A percentile compares a stretch with the other conserved stretches of the same genome.
Conservation (phyloP, 2,113 vertebrate species). For the Pao palembangensis region DNA sequence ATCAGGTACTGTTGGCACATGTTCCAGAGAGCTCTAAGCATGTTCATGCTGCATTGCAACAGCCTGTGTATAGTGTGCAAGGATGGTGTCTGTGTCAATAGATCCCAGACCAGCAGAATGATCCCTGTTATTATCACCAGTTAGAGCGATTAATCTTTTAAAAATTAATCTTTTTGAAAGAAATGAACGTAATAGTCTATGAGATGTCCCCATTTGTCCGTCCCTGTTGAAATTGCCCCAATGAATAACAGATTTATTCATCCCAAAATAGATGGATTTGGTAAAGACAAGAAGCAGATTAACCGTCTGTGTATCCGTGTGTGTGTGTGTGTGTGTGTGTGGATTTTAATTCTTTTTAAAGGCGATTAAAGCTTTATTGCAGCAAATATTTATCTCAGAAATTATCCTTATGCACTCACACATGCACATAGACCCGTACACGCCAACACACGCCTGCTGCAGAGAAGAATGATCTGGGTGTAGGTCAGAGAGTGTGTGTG, state of each 20-base stretch:
- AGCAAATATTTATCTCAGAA: slow-evolving; percentile 55
- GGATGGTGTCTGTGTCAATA: too few relatives aligned
- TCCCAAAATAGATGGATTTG: slow-evolving; percentile 57
- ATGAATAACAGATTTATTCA: slow-evolving; percentile 42
- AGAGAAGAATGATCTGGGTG: slow-evolving; percentile 33
- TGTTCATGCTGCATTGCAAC: too few relatives aligned
- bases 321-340: slow-evolving; percentile 6
- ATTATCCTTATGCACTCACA: slow-evolving; percentile 47
- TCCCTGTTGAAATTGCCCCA: slow-evolving; percentile 35
- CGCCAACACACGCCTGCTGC: slow-evolving; percentile 8
- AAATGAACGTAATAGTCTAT: not conserved
- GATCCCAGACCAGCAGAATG: too few relatives aligned
- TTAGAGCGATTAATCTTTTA: too few relatives aligned
- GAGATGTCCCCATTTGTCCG: slow-evolving; percentile 4
- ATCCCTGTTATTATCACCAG: too few relatives aligned
- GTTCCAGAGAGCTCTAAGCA: too few relatives aligned
- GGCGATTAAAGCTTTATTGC: slow-evolving; percentile 64
- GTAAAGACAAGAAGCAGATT: slow-evolving; percentile 51
- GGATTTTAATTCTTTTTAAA: slow-evolving; percentile 53
- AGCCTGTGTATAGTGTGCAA: too few relatives aligned
- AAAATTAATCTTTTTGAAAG: slow-evolving; percentile 12
- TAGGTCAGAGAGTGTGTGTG: slow-evolving; percentile 38
- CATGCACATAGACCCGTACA: slow-evolving; percentile 1
- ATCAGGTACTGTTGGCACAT: too few relatives aligned
- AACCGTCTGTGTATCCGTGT: slow-evolving; percentile 24